Evolutionary conservation across 1,140 invertebrate species (phyloP).

Genomic region (Drosophila willistoni): DNA sequence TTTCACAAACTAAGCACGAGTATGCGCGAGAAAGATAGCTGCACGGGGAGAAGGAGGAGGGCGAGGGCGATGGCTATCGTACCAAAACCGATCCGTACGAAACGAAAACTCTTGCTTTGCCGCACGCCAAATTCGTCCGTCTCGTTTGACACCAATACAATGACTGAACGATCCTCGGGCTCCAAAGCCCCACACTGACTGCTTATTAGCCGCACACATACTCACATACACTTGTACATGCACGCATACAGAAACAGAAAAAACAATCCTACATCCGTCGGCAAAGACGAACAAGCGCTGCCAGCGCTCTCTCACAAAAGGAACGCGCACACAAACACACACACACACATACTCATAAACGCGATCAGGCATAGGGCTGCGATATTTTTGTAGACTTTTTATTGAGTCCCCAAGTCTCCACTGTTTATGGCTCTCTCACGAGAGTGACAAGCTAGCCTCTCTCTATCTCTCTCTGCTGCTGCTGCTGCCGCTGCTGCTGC

Average conservation of each 20-base stretch:
- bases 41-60: constrained; percentile 22
- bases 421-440: constrained; percentile 31
- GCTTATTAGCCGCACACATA: constrained; percentile 49
- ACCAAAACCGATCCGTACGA: constrained; percentile 44
- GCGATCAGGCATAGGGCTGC: constrained; percentile 42
- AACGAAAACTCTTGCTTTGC: constrained; percentile 58
- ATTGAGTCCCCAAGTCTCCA: constrained; percentile 67
- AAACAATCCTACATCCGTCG: constrained; percentile 75
- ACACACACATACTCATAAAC: background rate
- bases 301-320: constrained; percentile 58
- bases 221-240: constrained; percentile 1
- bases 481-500: constrained; percentile 20
- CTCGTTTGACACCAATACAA: constrained; percentile 72
- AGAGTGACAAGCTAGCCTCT: constrained; percentile 15
- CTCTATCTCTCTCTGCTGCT: constrained; percentile 19
- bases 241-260: constrained; percentile 14
- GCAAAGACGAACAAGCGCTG: constrained; percentile 35
- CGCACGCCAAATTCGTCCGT: constrained; percentile 72
- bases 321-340: constrained; percentile 48
- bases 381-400: constrained; percentile 44
- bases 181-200: constrained; percentile 64
- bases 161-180: constrained; percentile 74
- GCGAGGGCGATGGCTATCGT: constrained; percentile 41
- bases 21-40: constrained; percentile 28
- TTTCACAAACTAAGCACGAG: constrained; percentile 60